Percentiles rank a stretch among this genome's conserved stretches.
These are phyloP conservation scores for Cherax destructor DNA, from an alignment of 1,140 invertebrate species.

Conservation along the genomic window DNA sequence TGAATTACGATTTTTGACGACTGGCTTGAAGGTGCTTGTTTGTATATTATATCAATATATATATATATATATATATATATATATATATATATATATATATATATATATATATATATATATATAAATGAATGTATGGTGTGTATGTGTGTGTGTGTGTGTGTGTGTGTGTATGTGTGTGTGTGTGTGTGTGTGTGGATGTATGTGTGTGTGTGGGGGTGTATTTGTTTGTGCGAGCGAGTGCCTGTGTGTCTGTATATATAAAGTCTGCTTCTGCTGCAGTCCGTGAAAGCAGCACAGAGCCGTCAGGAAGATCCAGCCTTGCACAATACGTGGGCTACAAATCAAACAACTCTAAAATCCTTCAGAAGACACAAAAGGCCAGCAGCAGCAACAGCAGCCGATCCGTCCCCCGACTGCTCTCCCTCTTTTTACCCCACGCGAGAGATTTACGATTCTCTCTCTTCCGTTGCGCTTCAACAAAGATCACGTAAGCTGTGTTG, in stretches of 20 bases:
- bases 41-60: background rate
- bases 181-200: too few relatives aligned
- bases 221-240: too few relatives aligned
- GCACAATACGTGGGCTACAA: constrained; percentile 43
- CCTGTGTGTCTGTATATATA: too few relatives aligned
- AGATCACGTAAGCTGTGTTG: constrained; percentile 60
- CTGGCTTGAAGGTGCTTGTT: background rate
- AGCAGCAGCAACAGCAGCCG: constrained; percentile 22
- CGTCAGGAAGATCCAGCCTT: background rate
- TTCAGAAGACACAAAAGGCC: constrained; percentile 52
- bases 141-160: too few relatives aligned
- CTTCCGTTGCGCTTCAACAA: constrained; percentile 53
- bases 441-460: constrained; percentile 58
- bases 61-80: background rate
- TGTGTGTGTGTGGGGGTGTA: too few relatives aligned
- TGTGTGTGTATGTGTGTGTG: too few relatives aligned
- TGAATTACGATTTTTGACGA: constrained; percentile 15
- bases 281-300: constrained; percentile 4
- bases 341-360: constrained; percentile 61
- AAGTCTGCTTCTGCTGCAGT: background rate
- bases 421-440: constrained; percentile 42
- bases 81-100: background rate
- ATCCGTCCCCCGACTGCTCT: background rate
- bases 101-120: background rate
- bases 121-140: background rate